Evolutionary conservation across 2,113 vertebrate species (phyloP).

Genomic region (Eptesicus fuscus): DNA sequence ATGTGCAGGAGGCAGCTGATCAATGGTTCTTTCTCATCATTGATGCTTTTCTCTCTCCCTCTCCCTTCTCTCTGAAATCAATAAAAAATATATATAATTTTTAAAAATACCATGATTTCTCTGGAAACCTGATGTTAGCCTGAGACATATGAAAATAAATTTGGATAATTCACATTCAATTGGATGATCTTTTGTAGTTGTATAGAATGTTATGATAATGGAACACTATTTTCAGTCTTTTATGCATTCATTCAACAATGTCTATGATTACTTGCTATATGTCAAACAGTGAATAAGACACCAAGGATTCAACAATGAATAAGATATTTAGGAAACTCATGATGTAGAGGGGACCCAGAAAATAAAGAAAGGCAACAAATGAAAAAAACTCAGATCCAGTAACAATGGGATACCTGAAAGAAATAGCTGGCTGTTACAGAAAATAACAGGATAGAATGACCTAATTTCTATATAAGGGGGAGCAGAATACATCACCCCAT

Average conservation of each 20-base stretch:
- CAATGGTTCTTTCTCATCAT: too few species aligned
- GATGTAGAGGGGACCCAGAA: background rate
- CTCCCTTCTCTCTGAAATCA: too few species aligned
- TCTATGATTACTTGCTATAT: background rate
- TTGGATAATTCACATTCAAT: background rate
- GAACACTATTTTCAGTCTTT: background rate
- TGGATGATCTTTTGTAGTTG: background rate
- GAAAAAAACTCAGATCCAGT: background rate
- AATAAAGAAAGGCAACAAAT: background rate
- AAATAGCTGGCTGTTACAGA: background rate
- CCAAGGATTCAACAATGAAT: background rate
- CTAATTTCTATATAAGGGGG: background rate
- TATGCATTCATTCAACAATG: background rate
- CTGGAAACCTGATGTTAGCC: background rate
- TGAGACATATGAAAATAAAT: background rate
- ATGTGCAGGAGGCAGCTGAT: too few species aligned
- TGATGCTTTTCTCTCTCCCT: too few species aligned
- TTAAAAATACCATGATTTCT: background rate
- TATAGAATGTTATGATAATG: background rate
- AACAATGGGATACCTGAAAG: background rate
- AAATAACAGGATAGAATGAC: background rate
- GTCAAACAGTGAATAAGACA: background rate
- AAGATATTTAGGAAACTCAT: background rate
- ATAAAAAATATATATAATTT: too few species aligned
- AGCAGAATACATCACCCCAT: background rate